Evolutionary conservation across 2,113 vertebrate species (phyloP), one percentile per base, ranked within the genome.

Genomic region (Cynopterus brachyotis): DNA sequence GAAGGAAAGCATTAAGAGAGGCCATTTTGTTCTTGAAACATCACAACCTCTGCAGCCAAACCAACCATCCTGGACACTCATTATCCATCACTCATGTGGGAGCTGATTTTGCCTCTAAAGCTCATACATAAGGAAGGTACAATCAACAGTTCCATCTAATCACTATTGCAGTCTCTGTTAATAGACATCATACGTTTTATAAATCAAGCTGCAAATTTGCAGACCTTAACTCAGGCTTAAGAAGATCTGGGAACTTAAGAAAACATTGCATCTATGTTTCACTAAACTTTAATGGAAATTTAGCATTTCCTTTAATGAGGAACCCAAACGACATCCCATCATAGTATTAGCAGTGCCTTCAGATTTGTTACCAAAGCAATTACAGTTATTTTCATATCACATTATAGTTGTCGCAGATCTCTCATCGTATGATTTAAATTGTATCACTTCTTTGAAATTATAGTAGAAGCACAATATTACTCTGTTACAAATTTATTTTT

Each of bases 1-100:
- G 93, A 95, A 97, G 35, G 64, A 97, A 92, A 96, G 64, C 69
- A 79, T 86, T 89, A 96, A 69, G 69, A 94, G 67, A 70, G 72
- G 64, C 28, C 76, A 57, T 88, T 62, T 86, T 73, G 91, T 45
- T 86, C 82, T 50, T 96, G 86, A 89, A 92, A 90, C 10, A 57
- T 97, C 95, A 60, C 45, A 94, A 67, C 28, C 10, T 91, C 19
- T 57, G 89, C 47, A 66, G 73, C 35, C 59, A 85, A 75, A 73
- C 81, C 53, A 37, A 53, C 47, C 35, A 66, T 9, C 37, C 78
- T 19, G 3, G 35, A 64, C 9, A 37, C 28, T 60, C 35, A 50
- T 96, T 42, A 93, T 13, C 17, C 50, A 10, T 67, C 37, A 37
- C 4, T 69, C 47, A 17, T 10, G 2, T 28, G 19, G 72, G 3